A percentile compares a stretch with the other conserved stretches of the same genome.
phyloP scores from a whole-genome alignment of 2,888 invertebrate species.

The Hypselothyrea guttata region DNA sequence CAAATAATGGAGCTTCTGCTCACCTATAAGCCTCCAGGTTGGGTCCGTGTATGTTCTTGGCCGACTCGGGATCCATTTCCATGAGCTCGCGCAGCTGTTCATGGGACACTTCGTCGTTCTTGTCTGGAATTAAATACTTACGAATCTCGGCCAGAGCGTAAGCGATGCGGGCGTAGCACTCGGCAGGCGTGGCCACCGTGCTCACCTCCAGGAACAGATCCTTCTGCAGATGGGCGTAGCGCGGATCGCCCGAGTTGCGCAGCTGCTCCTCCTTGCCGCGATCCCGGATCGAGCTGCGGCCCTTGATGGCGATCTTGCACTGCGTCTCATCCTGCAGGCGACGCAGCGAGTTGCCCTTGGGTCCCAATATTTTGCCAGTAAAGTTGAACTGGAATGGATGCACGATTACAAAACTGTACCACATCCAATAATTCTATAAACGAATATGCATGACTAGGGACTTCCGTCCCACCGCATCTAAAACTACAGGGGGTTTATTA shows the following conservation, averaged over 20 bases:
- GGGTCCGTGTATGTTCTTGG: conserved; percentile 67
- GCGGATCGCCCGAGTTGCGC: conserved; percentile 91
- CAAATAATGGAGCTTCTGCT: background rate
- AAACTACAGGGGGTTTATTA: no score
- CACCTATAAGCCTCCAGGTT: conserved; percentile 68
- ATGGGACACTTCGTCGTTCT: conserved; percentile 77
- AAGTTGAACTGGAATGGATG: conserved; percentile 90
- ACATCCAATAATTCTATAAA: no score
- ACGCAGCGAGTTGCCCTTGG: conserved; percentile 96
- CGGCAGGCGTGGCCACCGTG: conserved; percentile 92
- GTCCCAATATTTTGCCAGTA: conserved; percentile 95
- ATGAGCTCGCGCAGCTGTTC: conserved; percentile 71
- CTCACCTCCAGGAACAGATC: conserved; percentile 95
- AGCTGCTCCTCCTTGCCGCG: conserved; percentile 91
- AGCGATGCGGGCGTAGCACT: conserved; percentile 88
- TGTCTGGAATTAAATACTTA: conserved; percentile 78
- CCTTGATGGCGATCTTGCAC: conserved; percentile 95
- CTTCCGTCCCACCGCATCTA: no score
- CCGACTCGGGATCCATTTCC: conserved; percentile 73
- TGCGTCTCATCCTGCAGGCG: conserved; percentile 93
- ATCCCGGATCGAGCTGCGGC: conserved; percentile 95
- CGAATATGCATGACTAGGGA: no score
- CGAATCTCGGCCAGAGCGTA: conserved; percentile 77
- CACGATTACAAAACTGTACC: no score
- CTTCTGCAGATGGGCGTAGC: conserved; percentile 92